Conservation (phyloP, 2,113 vertebrate genomes). For the Phylloscopus whistleri region DNA sequence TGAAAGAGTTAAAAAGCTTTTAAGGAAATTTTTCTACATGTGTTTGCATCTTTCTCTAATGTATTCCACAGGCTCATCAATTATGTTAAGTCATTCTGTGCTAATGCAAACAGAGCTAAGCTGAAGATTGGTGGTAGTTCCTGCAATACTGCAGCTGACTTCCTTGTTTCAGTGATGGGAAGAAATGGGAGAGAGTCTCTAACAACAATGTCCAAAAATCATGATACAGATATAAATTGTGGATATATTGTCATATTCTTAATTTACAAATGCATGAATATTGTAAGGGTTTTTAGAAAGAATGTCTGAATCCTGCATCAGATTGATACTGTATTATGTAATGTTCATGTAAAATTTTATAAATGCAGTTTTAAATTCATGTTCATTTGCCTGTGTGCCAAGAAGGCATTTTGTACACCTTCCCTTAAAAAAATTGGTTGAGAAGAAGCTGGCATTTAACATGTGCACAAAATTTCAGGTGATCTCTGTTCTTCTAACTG, state of each 20-base stretch:
- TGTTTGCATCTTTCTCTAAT: neutral
- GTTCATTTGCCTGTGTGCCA: neutral
- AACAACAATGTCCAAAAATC: fast-evolving
- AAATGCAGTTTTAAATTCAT: neutral
- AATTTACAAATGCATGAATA: neutral
- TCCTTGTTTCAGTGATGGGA: neutral
- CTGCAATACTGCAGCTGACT: neutral
- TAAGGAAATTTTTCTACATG: neutral
- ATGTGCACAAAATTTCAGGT: neutral
- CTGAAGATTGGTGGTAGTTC: neutral
- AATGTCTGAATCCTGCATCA: neutral
- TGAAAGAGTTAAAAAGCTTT: neutral
- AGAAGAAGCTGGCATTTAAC: neutral
- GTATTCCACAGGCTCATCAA: neutral
- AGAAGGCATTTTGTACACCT: neutral
- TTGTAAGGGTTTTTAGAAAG: neutral
- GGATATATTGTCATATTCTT: neutral
- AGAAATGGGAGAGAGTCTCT: neutral
- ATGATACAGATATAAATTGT: neutral
- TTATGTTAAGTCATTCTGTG: neutral
- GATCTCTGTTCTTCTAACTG: neutral
- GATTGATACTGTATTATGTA: neutral
- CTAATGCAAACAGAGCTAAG: neutral
- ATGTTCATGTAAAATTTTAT: neutral
- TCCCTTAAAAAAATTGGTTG: neutral